Evolutionary conservation across 2,113 vertebrate species (phyloP), one percentile per base, ranked within the genome.

Genomic region (Psephotus haematonotus): DNA sequence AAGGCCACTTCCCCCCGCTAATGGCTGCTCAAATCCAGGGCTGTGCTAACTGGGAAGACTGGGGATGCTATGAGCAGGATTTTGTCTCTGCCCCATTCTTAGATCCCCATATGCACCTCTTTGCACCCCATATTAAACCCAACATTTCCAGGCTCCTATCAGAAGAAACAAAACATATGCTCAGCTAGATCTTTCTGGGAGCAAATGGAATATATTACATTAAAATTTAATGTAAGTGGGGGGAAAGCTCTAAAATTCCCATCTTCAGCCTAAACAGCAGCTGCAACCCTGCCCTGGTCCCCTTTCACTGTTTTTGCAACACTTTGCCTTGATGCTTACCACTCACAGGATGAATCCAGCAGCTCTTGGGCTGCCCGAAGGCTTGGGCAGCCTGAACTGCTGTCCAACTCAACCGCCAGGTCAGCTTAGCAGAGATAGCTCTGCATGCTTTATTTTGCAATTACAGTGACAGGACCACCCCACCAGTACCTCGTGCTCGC

Each of bases 241-340:
- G 25, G 7, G 11, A 39, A 59, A 31, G 28, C 71, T 68, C 20
- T 24, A 41, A 62, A 53, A 59, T 63, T 52, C 37, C 28, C 18
- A 28, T 11, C 3, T 37, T 57, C 27, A 33, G 39, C 39, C 44
- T 37, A 6, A 76, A 37, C 10, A 50, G 41, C 0, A 0, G 37
- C 62, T 12, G 10, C 76, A 43, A 15, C 31, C 92, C 70, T 59
- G 55, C 37, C 49, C 55, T 76, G 49, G 53, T 49, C 77, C 24
- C 2, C 0, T 14, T 44, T n/a, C 23, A 15, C 6, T 9, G 7
- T 44, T 49, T 37, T 43, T 17, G 20, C 59, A 13, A 47, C n/a
- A 15, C 65, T 62, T 72, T 10, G 3, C 11, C 65, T 67, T 1
- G 2, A 39, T 0, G 1, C 6, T 67, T 13, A 25, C 14, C 1